phyloP scores from a whole-genome alignment of 2,888 invertebrate genomes.

The Tortrix viridana region DNA sequence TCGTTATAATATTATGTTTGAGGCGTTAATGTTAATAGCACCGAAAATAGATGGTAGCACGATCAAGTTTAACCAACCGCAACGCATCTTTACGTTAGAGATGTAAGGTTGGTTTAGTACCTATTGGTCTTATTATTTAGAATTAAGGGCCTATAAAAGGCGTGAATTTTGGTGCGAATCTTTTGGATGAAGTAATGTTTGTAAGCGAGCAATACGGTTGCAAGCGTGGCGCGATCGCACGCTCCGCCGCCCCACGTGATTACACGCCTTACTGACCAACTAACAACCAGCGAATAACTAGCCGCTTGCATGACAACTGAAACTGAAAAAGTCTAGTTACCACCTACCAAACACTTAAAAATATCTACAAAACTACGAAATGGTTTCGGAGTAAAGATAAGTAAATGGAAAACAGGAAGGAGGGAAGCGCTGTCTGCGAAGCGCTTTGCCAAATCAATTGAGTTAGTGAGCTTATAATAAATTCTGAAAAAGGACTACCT shows the following conservation, averaged over 20 bases:
- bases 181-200: slow-evolving; percentile 42
- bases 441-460: neutral
- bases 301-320: slow-evolving; percentile 36
- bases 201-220: slow-evolving; percentile 53
- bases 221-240: slow-evolving; percentile 63
- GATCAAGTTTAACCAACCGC: slow-evolving; percentile 25
- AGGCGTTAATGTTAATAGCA: slow-evolving; percentile 17
- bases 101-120: slow-evolving; percentile 26
- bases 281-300: slow-evolving; percentile 62
- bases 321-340: neutral
- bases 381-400: neutral
- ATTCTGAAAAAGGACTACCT: neutral
- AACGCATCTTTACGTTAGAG: slow-evolving; percentile 14
- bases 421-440: neutral
- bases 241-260: slow-evolving; percentile 68
- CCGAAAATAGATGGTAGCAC: slow-evolving; percentile 23
- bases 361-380: too few species aligned
- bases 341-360: neutral
- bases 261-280: slow-evolving; percentile 73
- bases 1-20: slow-evolving; percentile 12
- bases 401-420: neutral
- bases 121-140: too few species aligned
- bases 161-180: slow-evolving; percentile 20
- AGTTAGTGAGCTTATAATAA: neutral
- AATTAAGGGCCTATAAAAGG: slow-evolving; percentile 3